Evolutionary conservation across 1,140 invertebrate species (phyloP), one percentile per base, ranked within the genome.

Genomic region (Lordiphosa collinella): DNA sequence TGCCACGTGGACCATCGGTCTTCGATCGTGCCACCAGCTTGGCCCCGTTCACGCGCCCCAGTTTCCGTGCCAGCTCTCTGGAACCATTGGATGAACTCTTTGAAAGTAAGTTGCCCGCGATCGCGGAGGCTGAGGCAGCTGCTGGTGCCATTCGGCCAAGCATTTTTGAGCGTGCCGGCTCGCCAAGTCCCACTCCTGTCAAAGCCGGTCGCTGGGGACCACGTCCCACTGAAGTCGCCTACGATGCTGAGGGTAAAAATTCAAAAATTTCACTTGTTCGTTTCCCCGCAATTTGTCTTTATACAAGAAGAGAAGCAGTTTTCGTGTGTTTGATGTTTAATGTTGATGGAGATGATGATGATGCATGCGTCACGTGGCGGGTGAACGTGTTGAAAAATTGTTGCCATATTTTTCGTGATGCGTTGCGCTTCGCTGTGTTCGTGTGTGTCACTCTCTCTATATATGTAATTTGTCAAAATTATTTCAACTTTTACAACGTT

Each of bases 241-340:
- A 91, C 89, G 93, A 93, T 90, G 91, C 92, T 89, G 92, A 93
- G 89, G 92, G 92, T 93, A 92, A 91, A 91, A 89, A 63, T 47
- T 47, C 72, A 35, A 84, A 29, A 82, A 80, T 73, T 73, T 70
- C 36, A 57, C 48, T 47, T 51, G 11, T 38, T 61, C 44, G 25
- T 25, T 49, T 25, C 50, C 62, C 41, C 59, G 58, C 48, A 35
- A 69, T 62, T 61, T 40, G 68, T 61, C 60, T 68, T 52, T 47
- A 54, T 68, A 57, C 72, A 76, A 71, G 71, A 80, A 72, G 71
- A 82, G 76, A 67, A 65, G 50, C 54, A 67, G 58, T 37, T 68
- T 76, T 61, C 62, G 57, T 63, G 67, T 64, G 82, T 68, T 67
- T 82, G 78, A 73, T 78, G 29, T 58, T 54, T 67, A 18, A 16